A percentile compares a stretch with the other conserved stretches of the same genome.
Conservation (phyloP, 2,797 vertebrate genomes). For the Xenentodon cancila region DNA sequence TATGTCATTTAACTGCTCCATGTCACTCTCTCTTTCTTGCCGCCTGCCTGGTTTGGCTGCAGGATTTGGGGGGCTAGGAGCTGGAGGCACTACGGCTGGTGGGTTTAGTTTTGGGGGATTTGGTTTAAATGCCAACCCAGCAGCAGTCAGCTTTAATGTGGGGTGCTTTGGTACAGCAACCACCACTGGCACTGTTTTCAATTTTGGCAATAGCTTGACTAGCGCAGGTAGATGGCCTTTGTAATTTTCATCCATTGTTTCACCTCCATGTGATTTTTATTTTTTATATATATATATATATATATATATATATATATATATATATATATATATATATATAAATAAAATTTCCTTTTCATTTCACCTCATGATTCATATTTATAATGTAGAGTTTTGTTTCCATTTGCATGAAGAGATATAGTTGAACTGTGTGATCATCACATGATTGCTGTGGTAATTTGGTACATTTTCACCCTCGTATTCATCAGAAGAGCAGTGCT, state of each 20-base stretch:
- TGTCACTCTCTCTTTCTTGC: constrained; percentile 82
- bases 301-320: not conserved
- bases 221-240: constrained; percentile 92
- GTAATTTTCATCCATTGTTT: constrained; percentile 52
- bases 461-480: constrained; percentile 21
- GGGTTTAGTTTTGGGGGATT: constrained; percentile 99
- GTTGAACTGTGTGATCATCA: constrained; percentile 20
- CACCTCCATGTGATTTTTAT: constrained; percentile 53
- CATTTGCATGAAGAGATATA: constrained; percentile 56
- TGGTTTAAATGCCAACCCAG: constrained; percentile 93
- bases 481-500: constrained; percentile 4
- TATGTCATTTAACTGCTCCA: constrained; percentile 73
- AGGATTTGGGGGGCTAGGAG: constrained; percentile 99
- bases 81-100: constrained; percentile 90
- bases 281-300: not conserved
- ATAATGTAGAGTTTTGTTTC: constrained; percentile 24
- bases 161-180: constrained; percentile 94
- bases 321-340: constrained; percentile 1
- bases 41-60: constrained; percentile 85
- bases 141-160: constrained; percentile 96
- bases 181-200: constrained; percentile 92
- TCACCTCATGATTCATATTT: constrained; percentile 30
- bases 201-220: constrained; percentile 98
- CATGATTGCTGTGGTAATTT: constrained; percentile 21
- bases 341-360: constrained; percentile 19